Conservation (phyloP, 2,888 invertebrate genomes). For the Apotomis capreana region DNA sequence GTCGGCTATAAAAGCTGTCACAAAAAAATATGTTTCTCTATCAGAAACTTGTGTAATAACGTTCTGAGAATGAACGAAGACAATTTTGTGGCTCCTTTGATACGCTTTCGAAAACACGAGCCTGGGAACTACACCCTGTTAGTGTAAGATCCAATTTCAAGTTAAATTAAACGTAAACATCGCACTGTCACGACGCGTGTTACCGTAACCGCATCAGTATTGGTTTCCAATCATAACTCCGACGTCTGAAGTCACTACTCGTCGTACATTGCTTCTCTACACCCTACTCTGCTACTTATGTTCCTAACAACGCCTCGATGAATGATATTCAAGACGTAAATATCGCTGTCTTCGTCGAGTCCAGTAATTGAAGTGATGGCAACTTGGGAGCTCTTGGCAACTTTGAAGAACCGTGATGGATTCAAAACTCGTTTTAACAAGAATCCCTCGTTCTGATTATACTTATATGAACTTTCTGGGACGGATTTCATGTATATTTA, state of each 20-base stretch:
- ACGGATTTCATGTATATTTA: slow-evolving; percentile 44
- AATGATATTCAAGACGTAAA: background rate
- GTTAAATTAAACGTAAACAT: slow-evolving; percentile 42
- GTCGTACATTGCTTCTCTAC: background rate
- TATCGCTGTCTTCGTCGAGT: background rate
- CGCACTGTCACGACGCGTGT: slow-evolving; percentile 16
- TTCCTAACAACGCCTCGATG: slow-evolving; percentile 1
- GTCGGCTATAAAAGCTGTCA: no score
- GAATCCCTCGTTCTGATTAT: slow-evolving; percentile 44
- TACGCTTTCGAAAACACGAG: background rate
- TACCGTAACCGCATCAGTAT: slow-evolving; percentile 25
- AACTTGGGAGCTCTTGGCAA: slow-evolving; percentile 45
- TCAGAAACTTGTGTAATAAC: no score
- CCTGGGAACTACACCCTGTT: background rate
- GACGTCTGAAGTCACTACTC: background rate
- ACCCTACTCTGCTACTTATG: no score
- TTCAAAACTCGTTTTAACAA: slow-evolving; percentile 48
- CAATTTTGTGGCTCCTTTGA: background rate
- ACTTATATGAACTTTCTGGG: slow-evolving; percentile 41
- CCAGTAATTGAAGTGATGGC: slow-evolving; percentile 33
- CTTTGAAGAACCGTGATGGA: slow-evolving; percentile 45
- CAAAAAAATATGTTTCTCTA: no score
- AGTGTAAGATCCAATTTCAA: slow-evolving; percentile 40
- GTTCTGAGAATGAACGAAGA: background rate
- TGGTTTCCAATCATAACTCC: slow-evolving; percentile 20